phyloP scores from a whole-genome alignment of 2,797 vertebrate species.

The Masticophis lateralis region DNA sequence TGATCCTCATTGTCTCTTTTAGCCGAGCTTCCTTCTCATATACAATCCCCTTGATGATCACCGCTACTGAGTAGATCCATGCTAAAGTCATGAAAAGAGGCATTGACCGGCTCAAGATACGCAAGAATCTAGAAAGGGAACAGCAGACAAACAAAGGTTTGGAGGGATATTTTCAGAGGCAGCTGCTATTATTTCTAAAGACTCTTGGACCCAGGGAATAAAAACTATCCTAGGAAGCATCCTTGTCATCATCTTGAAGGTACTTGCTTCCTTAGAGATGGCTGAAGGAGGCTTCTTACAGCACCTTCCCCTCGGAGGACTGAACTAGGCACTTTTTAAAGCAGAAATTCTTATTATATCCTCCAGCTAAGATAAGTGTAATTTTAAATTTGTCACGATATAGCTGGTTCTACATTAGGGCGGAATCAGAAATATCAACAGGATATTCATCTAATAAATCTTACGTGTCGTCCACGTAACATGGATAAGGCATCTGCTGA shows the following conservation, averaged over 20 bases:
- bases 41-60: conserved; percentile 96
- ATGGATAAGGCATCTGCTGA: conserved; percentile 98
- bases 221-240: background rate
- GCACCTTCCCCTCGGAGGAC: background rate
- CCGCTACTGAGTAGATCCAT: conserved; percentile 98
- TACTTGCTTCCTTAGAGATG: background rate
- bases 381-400: background rate
- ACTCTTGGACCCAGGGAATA: background rate
- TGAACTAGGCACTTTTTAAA: background rate
- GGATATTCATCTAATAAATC: conserved; percentile 31
- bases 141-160: background rate
- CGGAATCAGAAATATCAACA: background rate
- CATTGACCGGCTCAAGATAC: conserved; percentile 96
- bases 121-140: conserved; percentile 80
- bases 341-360: background rate
- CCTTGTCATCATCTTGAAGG: background rate
- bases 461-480: conserved; percentile 96
- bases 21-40: conserved; percentile 96
- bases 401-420: background rate
- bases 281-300: background rate
- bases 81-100: conserved; percentile 98
- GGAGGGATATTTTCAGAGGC: background rate
- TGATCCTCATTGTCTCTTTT: conserved; percentile 98
- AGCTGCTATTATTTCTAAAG: background rate
- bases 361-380: background rate